These are phyloP conservation scores for Hylaeus volcanicus DNA, from an alignment of 1,140 invertebrate genomes.

Conservation along the genomic window DNA sequence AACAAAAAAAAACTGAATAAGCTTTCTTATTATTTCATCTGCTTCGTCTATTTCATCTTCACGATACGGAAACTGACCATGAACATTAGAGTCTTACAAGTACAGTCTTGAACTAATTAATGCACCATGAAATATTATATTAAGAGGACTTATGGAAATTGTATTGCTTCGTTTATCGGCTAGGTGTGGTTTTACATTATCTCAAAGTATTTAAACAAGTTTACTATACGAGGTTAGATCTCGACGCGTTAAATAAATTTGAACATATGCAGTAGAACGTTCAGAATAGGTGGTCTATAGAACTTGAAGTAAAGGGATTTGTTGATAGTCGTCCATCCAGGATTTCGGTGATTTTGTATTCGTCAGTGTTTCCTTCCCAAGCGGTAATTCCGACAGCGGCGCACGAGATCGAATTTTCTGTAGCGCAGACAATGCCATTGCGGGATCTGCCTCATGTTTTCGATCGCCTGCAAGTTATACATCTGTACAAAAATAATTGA, in stretches of 20 bases:
- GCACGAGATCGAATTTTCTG: slow-evolving; percentile 87
- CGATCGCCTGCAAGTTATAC: slow-evolving; percentile 78
- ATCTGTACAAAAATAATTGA: slow-evolving; percentile 58
- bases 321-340: slow-evolving; percentile 26
- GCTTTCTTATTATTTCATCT: not conserved
- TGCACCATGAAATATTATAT: not conserved
- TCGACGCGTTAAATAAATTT: slow-evolving; percentile 34
- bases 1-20: not conserved
- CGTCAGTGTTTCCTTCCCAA: slow-evolving; percentile 79
- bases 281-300: slow-evolving; percentile 34
- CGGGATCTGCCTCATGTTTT: slow-evolving; percentile 86
- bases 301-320: slow-evolving; percentile 38
- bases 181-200: not conserved
- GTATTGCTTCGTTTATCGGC: not conserved
- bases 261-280: slow-evolving; percentile 32
- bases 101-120: slow-evolving; percentile 25
- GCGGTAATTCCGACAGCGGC: slow-evolving; percentile 85
- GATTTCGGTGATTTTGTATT: slow-evolving; percentile 41
- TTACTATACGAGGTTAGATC: not conserved
- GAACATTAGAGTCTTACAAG: slow-evolving; percentile 7
- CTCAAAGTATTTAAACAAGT: not conserved
- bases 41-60: not conserved
- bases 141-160: not conserved
- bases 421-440: slow-evolving; percentile 91
- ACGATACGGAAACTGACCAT: not conserved